A percentile compares a stretch with the other conserved stretches of the same genome.
phyloP scores from a whole-genome alignment of 2,888 invertebrate genomes.

The Palloptera scutellata region DNA sequence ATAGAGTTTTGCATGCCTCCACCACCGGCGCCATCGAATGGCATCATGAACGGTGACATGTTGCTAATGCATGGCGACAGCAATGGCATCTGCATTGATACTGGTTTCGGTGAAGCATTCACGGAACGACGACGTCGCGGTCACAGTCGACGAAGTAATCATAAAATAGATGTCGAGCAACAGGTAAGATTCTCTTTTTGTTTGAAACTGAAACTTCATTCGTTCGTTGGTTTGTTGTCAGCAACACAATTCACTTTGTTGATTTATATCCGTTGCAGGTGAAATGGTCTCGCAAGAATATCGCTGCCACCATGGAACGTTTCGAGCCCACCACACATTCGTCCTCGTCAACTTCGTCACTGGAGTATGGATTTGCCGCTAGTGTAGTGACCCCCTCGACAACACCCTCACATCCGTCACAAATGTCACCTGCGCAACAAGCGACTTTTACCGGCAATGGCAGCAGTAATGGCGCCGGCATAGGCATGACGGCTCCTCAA shows the following conservation, averaged over 20 bases:
- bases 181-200: constrained; percentile 49
- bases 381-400: constrained; percentile 58
- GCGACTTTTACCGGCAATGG: constrained; percentile 34
- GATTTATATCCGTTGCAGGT: constrained; percentile 56
- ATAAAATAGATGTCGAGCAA: constrained; percentile 62
- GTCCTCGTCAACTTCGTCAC: constrained; percentile 54
- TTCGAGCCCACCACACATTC: constrained; percentile 67
- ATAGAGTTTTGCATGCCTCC: constrained; percentile 62
- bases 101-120: constrained; percentile 52
- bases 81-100: constrained; percentile 28
- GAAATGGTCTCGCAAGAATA: constrained; percentile 72
- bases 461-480: constrained; percentile 35
- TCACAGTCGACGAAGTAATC: constrained; percentile 60
- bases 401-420: constrained; percentile 50
- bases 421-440: constrained; percentile 40
- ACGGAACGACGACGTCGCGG: constrained; percentile 59
- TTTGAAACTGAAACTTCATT: neutral
- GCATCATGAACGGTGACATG: constrained; percentile 49
- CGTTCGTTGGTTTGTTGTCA: neutral
- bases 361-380: constrained; percentile 61
- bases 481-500: constrained; percentile 41
- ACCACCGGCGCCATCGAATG: constrained; percentile 50
- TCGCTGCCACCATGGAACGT: constrained; percentile 72
- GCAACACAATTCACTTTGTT: neutral
- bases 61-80: constrained; percentile 46